A percentile compares a stretch with the other conserved stretches of the same genome.
Conservation (phyloP, 2,888 invertebrate genomes). For the Drosophila siamana region DNA sequence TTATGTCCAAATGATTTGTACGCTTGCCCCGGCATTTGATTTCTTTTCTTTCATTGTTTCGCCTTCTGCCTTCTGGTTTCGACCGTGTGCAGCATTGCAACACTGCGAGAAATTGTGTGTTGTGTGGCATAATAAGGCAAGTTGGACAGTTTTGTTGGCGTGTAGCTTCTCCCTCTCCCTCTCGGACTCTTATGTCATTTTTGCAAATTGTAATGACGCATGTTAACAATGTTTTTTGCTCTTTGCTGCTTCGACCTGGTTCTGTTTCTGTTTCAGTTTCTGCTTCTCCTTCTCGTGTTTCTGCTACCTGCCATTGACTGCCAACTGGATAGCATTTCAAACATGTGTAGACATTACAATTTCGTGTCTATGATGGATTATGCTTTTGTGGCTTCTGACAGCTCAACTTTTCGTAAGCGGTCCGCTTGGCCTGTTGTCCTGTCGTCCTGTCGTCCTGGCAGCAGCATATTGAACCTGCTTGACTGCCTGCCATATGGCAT, state of each 20-base stretch:
- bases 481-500: constrained; percentile 23
- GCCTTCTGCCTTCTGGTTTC: constrained; percentile 29
- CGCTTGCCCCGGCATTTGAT: constrained; percentile 68
- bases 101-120: constrained; percentile 8
- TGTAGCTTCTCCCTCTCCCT: constrained; percentile 24
- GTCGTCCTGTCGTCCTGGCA: constrained; percentile 5
- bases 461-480: constrained; percentile 24
- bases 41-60: constrained; percentile 59
- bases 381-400: constrained; percentile 68
- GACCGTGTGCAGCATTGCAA: constrained; percentile 11
- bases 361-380: constrained; percentile 73
- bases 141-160: not conserved
- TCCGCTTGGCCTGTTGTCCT: not conserved
- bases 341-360: constrained; percentile 56
- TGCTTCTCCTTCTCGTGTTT: too few species aligned
- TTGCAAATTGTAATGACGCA: constrained; percentile 82
- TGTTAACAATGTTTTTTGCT: constrained; percentile 81
- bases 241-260: constrained; percentile 25
- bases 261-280: not conserved
- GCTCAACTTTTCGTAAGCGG: constrained; percentile 42
- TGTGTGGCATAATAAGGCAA: not conserved
- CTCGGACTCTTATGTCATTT: constrained; percentile 54
- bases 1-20: constrained; percentile 78
- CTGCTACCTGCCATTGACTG: constrained; percentile 16
- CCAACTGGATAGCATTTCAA: constrained; percentile 33